Percentiles rank a stretch among this genome's conserved stretches.
Evolutionary conservation across 2,888 invertebrate species (phyloP).

Genomic region (Microplitis deprimator): DNA sequence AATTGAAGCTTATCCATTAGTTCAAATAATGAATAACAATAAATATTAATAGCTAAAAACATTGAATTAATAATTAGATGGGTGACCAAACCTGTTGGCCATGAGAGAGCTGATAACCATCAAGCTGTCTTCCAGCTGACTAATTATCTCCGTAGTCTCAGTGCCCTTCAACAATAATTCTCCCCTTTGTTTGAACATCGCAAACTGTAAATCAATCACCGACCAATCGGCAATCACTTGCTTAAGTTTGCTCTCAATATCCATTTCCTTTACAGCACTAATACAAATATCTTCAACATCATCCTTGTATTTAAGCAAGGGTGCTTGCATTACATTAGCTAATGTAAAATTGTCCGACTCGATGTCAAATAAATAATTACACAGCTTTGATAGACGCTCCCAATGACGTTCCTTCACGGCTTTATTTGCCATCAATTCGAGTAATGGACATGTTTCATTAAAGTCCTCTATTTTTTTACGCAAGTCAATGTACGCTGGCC

Average conservation of each 20-base stretch:
- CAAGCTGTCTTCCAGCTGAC: slow-evolving; percentile 94
- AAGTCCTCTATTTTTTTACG: slow-evolving; percentile 98
- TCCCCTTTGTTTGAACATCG: slow-evolving; percentile 95
- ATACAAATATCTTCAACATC: slow-evolving; percentile 99
- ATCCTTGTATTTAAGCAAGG: slow-evolving; percentile 93
- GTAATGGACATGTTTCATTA: slow-evolving; percentile 95
- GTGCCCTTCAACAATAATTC: slow-evolving; percentile 93
- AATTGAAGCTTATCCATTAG: too few species aligned
- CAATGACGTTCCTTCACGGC: slow-evolving; percentile 98
- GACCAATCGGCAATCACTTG: slow-evolving; percentile 98
- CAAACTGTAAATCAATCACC: slow-evolving; percentile 91
- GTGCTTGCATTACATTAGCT: slow-evolving; percentile 95
- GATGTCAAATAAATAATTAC: slow-evolving; percentile 89
- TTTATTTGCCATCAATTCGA: slow-evolving; percentile 97
- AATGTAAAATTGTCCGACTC: slow-evolving; percentile 95
- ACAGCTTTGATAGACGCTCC: slow-evolving; percentile 94
- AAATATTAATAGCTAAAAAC: not conserved
- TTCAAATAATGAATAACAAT: not conserved
- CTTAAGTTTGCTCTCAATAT: slow-evolving; percentile 95
- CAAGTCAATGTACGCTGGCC: slow-evolving; percentile 96
- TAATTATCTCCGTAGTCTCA: slow-evolving; percentile 94
- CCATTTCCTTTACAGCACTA: slow-evolving; percentile 97
- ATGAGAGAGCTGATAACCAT: slow-evolving; percentile 95
- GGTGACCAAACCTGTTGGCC: slow-evolving; percentile 78
- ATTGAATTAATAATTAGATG: not conserved